Evolutionary conservation across 2,888 invertebrate species (phyloP).

Genomic region (Lysandra coridon): DNA sequence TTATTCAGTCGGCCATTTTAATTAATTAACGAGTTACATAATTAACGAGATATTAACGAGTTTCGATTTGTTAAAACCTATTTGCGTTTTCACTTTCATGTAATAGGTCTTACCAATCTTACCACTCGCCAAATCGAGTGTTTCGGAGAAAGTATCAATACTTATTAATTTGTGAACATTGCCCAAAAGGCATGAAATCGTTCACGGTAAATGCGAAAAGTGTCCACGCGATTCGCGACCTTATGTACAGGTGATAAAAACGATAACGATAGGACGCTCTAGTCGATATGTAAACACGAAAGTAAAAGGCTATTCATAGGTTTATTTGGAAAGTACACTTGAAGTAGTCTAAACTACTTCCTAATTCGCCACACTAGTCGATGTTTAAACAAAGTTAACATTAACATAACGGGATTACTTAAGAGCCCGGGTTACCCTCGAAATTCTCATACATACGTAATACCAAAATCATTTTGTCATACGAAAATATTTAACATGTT

Average conservation of each 20-base stretch:
- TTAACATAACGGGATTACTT: too few relatives aligned
- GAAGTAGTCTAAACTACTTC: not conserved
- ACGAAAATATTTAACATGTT: too few relatives aligned
- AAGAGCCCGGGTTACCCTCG: too few relatives aligned
- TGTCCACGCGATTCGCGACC: constrained; percentile 31
- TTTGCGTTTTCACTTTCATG: constrained; percentile 20
- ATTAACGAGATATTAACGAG: constrained; percentile 4
- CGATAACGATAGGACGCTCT: constrained; percentile 45
- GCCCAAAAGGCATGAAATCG: constrained; percentile 31
- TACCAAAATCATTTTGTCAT: too few relatives aligned
- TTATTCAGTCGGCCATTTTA: not conserved
- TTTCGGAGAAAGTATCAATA: constrained; percentile 33
- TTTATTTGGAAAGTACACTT: constrained; percentile 20
- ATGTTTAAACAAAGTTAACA: not conserved
- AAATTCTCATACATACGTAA: too few relatives aligned
- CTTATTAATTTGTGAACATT: constrained; percentile 32
- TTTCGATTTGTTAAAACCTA: constrained; percentile 16
- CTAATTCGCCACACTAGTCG: not conserved
- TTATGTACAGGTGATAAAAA: constrained; percentile 49
- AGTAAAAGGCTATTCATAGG: constrained; percentile 37
- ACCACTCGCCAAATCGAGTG: constrained; percentile 28
- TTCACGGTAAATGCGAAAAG: constrained; percentile 29
- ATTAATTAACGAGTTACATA: not conserved
- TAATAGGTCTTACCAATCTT: constrained; percentile 1
- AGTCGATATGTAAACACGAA: constrained; percentile 52